Evolutionary conservation across 1,140 invertebrate species (phyloP).

Genomic region (Nylanderia fulva): DNA sequence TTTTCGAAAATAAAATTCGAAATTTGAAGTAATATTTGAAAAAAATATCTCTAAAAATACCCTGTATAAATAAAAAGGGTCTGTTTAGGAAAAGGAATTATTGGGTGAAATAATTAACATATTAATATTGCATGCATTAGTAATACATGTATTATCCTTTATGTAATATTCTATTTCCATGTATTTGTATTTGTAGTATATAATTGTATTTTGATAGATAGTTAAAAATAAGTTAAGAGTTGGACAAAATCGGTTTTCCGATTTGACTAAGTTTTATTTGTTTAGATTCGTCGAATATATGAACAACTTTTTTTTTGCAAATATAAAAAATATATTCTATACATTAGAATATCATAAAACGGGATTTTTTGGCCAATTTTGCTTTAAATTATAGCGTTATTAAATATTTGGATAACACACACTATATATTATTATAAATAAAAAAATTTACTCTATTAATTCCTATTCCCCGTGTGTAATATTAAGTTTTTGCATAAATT

Average conservation of each 20-base stretch:
- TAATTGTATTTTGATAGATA: conserved; percentile 10
- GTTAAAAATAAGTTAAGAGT: neutral
- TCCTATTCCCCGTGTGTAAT: neutral
- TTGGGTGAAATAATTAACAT: conserved; percentile 17
- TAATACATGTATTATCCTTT: too few relatives aligned
- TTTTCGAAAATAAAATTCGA: neutral
- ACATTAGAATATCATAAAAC: neutral
- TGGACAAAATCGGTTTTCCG: neutral
- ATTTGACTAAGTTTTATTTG: neutral
- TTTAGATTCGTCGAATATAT: neutral
- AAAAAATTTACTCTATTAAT: neutral
- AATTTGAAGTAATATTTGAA: neutral
- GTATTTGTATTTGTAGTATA: conserved; percentile 11
- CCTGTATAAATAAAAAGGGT: neutral
- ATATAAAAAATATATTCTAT: neutral
- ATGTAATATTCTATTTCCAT: too few relatives aligned
- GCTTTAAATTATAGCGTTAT: neutral
- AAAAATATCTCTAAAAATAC: too few relatives aligned
- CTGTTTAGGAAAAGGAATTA: conserved; percentile 1
- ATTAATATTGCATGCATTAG: conserved; percentile 36
- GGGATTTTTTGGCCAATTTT: neutral
- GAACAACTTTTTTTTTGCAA: neutral
- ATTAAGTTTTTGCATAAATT: neutral
- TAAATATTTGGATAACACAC: neutral
- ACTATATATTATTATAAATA: neutral